These are phyloP conservation scores for Onchidella celtica DNA, from an alignment of 2,888 invertebrate species.

Conservation along the genomic window DNA sequence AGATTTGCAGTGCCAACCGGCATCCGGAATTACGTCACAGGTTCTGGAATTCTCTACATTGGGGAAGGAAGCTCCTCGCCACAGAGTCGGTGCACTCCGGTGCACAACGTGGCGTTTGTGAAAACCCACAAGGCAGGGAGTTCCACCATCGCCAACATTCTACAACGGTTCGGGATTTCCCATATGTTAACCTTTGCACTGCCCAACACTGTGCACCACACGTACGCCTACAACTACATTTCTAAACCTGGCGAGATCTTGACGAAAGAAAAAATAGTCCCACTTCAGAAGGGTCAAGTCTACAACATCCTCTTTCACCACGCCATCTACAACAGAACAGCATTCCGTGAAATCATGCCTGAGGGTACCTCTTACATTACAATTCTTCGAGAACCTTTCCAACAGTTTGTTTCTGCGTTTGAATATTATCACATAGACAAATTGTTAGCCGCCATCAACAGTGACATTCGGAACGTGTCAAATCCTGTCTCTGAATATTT, in stretches of 20 bases:
- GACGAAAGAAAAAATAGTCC: constrained; percentile 57
- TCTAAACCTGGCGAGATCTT: constrained; percentile 56
- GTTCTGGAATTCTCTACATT: background rate
- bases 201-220: constrained; percentile 55
- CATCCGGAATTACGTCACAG: background rate
- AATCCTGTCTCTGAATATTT: constrained; percentile 52
- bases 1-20: background rate
- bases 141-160: constrained; percentile 68
- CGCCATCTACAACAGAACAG: constrained; percentile 61
- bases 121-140: constrained; percentile 72
- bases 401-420: constrained; percentile 58
- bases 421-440: constrained; percentile 52
- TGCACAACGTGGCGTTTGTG: constrained; percentile 52
- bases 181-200: constrained; percentile 64
- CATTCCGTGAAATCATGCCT: constrained; percentile 57
- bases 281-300: constrained; percentile 58
- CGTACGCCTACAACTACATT: constrained; percentile 56
- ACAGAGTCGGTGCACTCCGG: background rate
- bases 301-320: constrained; percentile 69
- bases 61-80: background rate
- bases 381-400: constrained; percentile 57
- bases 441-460: background rate
- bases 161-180: constrained; percentile 62
- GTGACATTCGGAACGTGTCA: constrained; percentile 22
- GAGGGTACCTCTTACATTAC: constrained; percentile 54